Evolutionary conservation across 2,888 invertebrate species (phyloP).

Genomic region (Clanis bilineata): DNA sequence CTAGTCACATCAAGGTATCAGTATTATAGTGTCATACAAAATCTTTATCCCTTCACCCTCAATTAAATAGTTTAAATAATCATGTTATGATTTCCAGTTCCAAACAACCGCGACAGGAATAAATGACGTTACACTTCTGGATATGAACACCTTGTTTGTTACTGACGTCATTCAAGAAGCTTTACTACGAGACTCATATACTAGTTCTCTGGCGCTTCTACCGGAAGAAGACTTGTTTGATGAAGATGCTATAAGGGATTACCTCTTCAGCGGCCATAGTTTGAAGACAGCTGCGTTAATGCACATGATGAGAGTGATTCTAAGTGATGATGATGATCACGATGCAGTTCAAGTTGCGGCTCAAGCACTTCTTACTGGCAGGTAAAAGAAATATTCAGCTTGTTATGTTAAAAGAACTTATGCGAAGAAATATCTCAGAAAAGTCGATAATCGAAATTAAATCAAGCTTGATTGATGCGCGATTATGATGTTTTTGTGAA

Average conservation of each 20-base stretch:
- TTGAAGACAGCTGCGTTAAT: slow-evolving; percentile 64
- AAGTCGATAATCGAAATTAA: too few relatives aligned
- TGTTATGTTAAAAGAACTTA: too few relatives aligned
- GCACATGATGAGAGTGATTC: slow-evolving; percentile 51
- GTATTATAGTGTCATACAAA: too few relatives aligned
- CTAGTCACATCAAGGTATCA: too few relatives aligned
- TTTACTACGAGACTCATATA: slow-evolving; percentile 54
- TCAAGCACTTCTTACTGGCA: slow-evolving; percentile 44
- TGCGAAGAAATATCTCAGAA: too few relatives aligned
- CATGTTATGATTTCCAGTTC: slow-evolving; percentile 38
- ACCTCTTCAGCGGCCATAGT: slow-evolving; percentile 50
- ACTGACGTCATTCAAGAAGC: slow-evolving; percentile 70
- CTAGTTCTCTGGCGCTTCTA: slow-evolving; percentile 40
- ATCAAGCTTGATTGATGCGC: too few relatives aligned
- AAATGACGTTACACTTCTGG: slow-evolving; percentile 46
- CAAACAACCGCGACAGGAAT: slow-evolving; percentile 36
- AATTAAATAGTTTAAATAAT: too few relatives aligned
- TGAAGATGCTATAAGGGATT: slow-evolving; percentile 47
- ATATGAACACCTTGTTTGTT: slow-evolving; percentile 61
- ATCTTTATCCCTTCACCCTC: too few relatives aligned
- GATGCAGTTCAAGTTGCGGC: slow-evolving; percentile 56
- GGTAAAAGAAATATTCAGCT: slow-evolving; percentile 27
- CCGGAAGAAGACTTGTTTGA: slow-evolving; percentile 42
- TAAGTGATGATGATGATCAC: slow-evolving; percentile 43
- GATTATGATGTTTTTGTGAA: too few relatives aligned